These are phyloP conservation scores for Aphaenogaster ashmeadi DNA, from an alignment of 1,140 invertebrate genomes.

Conservation along the genomic window DNA sequence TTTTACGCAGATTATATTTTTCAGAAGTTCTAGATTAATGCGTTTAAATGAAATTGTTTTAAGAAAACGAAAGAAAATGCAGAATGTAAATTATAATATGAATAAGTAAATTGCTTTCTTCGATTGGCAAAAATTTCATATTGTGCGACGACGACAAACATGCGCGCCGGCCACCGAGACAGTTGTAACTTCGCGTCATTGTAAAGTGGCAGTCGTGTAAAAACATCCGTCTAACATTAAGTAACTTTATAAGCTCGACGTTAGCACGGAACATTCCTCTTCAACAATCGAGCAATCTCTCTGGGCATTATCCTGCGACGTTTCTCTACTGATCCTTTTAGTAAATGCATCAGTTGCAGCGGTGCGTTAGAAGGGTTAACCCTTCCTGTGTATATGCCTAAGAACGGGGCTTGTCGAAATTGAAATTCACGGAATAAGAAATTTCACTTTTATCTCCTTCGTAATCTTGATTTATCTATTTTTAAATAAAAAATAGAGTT, in stretches of 20 bases:
- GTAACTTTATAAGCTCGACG: slow-evolving; percentile 66
- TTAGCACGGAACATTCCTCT: slow-evolving; percentile 57
- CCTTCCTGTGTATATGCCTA: slow-evolving; percentile 18
- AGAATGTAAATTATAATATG: background rate
- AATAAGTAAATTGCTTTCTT: slow-evolving; percentile 17
- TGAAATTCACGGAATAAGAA: background rate
- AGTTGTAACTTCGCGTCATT: slow-evolving; percentile 41
- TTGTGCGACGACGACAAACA: slow-evolving; percentile 44
- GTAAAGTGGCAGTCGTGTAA: slow-evolving; percentile 67
- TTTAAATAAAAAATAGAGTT: slow-evolving; percentile 22
- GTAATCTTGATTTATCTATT: slow-evolving; percentile 16
- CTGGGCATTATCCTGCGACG: slow-evolving; percentile 52
- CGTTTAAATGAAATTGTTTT: background rate
- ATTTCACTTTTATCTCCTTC: slow-evolving; percentile 28
- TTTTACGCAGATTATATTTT: slow-evolving; percentile 10
- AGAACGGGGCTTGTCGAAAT: background rate
- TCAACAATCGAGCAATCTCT: slow-evolving; percentile 50
- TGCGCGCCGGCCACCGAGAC: slow-evolving; percentile 35
- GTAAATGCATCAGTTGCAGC: slow-evolving; percentile 32
- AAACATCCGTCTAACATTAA: slow-evolving; percentile 66
- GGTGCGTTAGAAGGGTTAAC: slow-evolving; percentile 32
- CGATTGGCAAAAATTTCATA: slow-evolving; percentile 33
- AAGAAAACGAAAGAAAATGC: background rate
- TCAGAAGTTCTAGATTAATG: background rate
- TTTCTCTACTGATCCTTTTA: slow-evolving; percentile 46